phyloP scores from a whole-genome alignment of 2,797 vertebrate species.

The Brachyalestes nurse region DNA sequence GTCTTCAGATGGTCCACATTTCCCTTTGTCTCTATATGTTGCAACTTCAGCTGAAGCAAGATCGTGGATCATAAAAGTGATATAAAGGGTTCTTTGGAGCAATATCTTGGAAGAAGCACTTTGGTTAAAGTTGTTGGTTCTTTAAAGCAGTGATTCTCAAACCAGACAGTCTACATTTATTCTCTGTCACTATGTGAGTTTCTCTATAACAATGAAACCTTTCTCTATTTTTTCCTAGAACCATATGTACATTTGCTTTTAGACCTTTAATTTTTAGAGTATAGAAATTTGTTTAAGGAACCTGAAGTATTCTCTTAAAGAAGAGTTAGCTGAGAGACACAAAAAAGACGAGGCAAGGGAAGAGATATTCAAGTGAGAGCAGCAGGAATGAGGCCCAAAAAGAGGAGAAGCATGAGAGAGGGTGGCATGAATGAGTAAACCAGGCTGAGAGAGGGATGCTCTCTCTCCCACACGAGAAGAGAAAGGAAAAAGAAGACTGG shows the following conservation, averaged over 20 bases:
- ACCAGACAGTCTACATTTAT: no score
- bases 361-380: constrained; percentile 39
- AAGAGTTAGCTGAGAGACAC: constrained; percentile 44
- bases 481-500: constrained; percentile 60
- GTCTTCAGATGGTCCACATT: no score
- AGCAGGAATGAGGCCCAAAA: constrained; percentile 35
- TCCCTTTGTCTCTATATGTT: no score
- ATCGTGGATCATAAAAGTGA: not conserved
- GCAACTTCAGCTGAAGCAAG: no score
- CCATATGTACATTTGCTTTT: no score
- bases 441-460: constrained; percentile 81
- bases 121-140: not conserved
- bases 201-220: no score
- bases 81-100: not conserved
- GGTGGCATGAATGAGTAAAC: constrained; percentile 75
- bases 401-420: constrained; percentile 29
- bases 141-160: not conserved
- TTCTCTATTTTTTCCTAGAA: no score
- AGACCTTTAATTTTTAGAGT: not conserved
- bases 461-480: constrained; percentile 58
- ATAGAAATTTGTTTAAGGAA: not conserved
- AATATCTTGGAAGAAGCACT: not conserved
- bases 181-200: no score
- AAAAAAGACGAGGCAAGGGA: constrained; percentile 12
- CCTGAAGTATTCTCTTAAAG: not conserved